These are phyloP conservation scores for Scaptomyza parva DNA, from an alignment of 2,888 invertebrate genomes.

Conservation along the genomic window DNA sequence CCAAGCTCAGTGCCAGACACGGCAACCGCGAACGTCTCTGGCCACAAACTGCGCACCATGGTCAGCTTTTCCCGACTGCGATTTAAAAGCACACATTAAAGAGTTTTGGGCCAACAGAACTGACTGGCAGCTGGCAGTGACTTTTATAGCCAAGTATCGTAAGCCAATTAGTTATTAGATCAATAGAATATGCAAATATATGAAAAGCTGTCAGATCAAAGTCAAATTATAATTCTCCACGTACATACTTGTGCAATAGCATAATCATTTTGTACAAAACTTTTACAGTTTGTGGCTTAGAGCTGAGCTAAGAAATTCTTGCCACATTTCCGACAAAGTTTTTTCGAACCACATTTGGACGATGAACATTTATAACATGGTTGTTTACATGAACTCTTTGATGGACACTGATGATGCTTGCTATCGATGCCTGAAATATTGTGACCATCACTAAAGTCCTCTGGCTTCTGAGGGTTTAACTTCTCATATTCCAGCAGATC, in stretches of 20 bases:
- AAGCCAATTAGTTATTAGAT: constrained; percentile 40
- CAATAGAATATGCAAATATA: constrained; percentile 14
- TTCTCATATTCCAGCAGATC: background rate
- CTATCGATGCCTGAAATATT: background rate
- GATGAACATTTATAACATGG: constrained; percentile 4
- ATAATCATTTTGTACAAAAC: background rate
- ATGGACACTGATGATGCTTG: background rate
- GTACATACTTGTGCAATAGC: constrained; percentile 1
- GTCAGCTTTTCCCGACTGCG: constrained; percentile 38
- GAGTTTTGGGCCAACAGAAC: constrained; percentile 10
- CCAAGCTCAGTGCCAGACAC: constrained; percentile 34
- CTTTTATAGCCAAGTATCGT: constrained; percentile 50
- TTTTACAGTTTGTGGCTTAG: constrained; percentile 30
- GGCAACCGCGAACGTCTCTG: constrained; percentile 43
- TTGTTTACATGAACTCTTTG: background rate
- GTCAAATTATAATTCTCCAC: constrained; percentile 15
- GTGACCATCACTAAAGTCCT: background rate
- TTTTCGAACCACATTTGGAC: constrained; percentile 17
- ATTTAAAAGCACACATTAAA: constrained; percentile 43
- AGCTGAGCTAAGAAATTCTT: constrained; percentile 84
- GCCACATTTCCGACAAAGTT: constrained; percentile 54
- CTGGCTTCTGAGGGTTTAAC: background rate
- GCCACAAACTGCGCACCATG: constrained; percentile 58
- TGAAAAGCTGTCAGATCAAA: constrained; percentile 45
- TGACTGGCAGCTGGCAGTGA: background rate